Base-by-base conservation (phyloP, 2,888 invertebrate species). In the Scaptomyza flava region DNA sequence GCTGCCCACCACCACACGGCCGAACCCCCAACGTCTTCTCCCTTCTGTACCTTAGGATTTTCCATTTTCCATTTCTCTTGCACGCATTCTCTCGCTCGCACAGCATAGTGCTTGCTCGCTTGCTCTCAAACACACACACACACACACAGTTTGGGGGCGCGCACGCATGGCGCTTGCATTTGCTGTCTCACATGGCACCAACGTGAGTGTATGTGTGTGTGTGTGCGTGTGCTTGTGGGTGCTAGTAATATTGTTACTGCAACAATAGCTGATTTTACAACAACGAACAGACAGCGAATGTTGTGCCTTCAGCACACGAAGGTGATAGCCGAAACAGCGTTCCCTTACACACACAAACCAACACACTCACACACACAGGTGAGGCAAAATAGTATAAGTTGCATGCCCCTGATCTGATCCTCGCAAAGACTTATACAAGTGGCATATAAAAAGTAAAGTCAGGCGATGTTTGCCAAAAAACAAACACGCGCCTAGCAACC, bases 151-250 rank as follows among this genome's bases (percentile, higher is more conserved):
- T 4, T 8, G 27, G 17, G 64, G 67, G 67, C 68, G 63, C 79
- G 77, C 69, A 88, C 84, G 84, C 89, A 83, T 86, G 79, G 87
- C 81, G 84, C 87, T 79, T 86, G 88, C 88, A 84, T 83, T 80
- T 73, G 84, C 87, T 77, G 76, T 87, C 85, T 87, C 85, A 81
- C 72, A 72, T 79, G 60, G 69, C 59, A 67, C 57, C 59, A 46
- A 61, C 57, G 54, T 6, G 61, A 56, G 58, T 60, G 65, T 42
- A 64, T 42, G 68, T 51, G n/a, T 38, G 43, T 43, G 45, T 34
- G 42, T 57, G 68, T 51, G n/a, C 34, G 43, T 43, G 45, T 34
- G 42, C 54, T 50, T 20, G 51, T 61, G 77, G 70, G 76, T 72
- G 79, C 67, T 69, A 76, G 89, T 87, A 86, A 87, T 89, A 72